phyloP scores from a whole-genome alignment of 2,113 vertebrate genomes.

The Leptocoma aspasia region DNA sequence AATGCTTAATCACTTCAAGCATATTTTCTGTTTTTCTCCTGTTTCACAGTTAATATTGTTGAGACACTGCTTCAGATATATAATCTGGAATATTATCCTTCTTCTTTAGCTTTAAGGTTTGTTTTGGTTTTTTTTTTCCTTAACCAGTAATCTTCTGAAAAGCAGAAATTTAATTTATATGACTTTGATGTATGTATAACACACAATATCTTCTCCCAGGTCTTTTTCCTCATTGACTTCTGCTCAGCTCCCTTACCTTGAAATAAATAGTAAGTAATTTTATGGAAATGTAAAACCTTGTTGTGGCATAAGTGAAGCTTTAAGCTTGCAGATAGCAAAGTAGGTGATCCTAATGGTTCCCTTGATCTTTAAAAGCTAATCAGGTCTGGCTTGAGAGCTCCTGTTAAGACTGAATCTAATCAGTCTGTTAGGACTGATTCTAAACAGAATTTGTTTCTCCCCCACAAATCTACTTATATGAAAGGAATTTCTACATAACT shows the following conservation, averaged over 20 bases:
- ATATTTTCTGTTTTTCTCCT: neutral
- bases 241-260: neutral
- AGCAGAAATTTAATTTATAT: neutral
- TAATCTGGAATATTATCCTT: neutral
- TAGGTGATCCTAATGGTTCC: neutral
- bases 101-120: neutral
- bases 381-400: neutral
- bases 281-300: neutral
- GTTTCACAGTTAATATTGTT: neutral
- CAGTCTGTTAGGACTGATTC: neutral
- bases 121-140: neutral
- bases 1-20: neutral
- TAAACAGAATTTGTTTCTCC: neutral
- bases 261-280: neutral
- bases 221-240: neutral
- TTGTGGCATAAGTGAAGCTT: neutral
- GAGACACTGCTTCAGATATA: neutral
- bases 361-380: neutral
- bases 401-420: neutral
- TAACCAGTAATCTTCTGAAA: neutral
- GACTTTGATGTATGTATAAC: neutral
- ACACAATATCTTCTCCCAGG: neutral
- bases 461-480: neutral
- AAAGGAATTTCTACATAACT: neutral
- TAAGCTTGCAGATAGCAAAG: neutral